Conservation (phyloP, 2,888 invertebrate species). For the Podabrus alpinus region DNA sequence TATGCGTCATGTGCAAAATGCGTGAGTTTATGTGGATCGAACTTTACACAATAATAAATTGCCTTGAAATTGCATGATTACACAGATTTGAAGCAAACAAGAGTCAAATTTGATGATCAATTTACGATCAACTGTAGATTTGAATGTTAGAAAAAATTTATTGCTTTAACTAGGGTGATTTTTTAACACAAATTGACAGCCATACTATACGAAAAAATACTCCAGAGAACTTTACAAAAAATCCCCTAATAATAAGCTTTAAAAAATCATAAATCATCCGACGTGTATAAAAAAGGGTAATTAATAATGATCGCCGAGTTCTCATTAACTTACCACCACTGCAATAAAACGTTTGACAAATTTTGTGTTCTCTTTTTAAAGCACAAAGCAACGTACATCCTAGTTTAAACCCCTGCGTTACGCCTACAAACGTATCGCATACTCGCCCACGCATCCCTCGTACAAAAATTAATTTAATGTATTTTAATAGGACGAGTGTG, state of each 20-base stretch:
- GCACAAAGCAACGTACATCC: no score
- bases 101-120: conserved; percentile 3
- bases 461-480: not conserved
- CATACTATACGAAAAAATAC: not conserved
- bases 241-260: not conserved
- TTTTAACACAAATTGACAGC: not conserved
- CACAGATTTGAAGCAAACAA: conserved; percentile 2
- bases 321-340: not conserved
- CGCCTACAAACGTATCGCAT: no score
- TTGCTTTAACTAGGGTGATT: not conserved
- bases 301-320: not conserved
- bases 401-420: no score
- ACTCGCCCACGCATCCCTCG: not conserved
- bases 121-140: not conserved
- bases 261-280: not conserved
- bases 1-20: conserved; percentile 18
- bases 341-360: not conserved
- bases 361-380: not conserved
- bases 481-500: not conserved
- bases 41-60: conserved; percentile 24
- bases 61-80: conserved; percentile 17
- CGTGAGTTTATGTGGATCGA: conserved; percentile 19
- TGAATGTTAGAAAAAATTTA: not conserved
- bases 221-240: not conserved
- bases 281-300: not conserved